Base-by-base conservation (phyloP, 2,113 vertebrate genomes). In the Antigone vipio region DNA sequence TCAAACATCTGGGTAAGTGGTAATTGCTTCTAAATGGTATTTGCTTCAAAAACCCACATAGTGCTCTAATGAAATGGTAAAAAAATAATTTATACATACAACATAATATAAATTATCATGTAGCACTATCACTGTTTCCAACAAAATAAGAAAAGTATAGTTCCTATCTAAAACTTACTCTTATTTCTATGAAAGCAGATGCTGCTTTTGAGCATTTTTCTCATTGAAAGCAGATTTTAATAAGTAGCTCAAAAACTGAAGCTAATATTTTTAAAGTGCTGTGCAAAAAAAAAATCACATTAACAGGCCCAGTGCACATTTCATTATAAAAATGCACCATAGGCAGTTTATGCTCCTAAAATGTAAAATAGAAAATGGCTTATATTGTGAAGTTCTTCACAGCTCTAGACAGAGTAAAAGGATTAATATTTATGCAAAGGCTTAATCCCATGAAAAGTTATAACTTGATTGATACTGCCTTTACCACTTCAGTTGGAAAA, bases 311-410 rank as follows among this genome's bases (percentile, higher is more conserved):
- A 77, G 87, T 92, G 82, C 26, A 34, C 60, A 91, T 91, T 94
- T 88, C 55, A 87, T 94, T 96, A 94, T 82, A 91, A 92, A 96
- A 96, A 85, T 44, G 84, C 80, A 85, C 81, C n/a, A 53, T 79
- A 80, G 88, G 92, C 92, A 95, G 62, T 90, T 96, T 78, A 63
- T 44, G 66, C 44, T 95, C 20, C 82, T 85, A 60, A 97, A 94
- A 93, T 55, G 27, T 82, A 92, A 79, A 93, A 52, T 29, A 83
- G 45, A 38, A 95, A 81, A 80, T 66, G 53, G 47, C 59, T 92
- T 35, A 45, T 90, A 64, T 85, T 55, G 32, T 47, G 15, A 71
- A 92, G 32, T 29, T 92, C 32, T 90, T 85, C 91, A 90, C 69
- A 71, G 80, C 73, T 92, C 38, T 62, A 86, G 75, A 77, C 23